phyloP scores from a whole-genome alignment of 2,797 vertebrate species.

The Dromococcyx pavoninus region DNA sequence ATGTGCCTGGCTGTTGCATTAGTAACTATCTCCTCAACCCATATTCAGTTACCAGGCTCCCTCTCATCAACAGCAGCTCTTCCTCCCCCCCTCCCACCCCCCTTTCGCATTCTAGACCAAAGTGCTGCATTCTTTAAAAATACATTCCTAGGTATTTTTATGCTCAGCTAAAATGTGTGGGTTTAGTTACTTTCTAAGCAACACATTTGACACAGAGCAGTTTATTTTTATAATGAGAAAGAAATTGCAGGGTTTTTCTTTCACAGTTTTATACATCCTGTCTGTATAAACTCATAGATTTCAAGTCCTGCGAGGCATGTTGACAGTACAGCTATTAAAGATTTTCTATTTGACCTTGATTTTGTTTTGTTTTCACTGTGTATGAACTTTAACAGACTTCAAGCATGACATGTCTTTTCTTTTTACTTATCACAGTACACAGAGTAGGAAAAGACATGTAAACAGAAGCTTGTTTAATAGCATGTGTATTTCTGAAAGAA shows the following conservation, averaged over 20 bases:
- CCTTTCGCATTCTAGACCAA: background rate
- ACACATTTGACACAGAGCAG: background rate
- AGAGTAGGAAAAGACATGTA: background rate
- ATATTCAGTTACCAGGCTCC: constrained; percentile 48
- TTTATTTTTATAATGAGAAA: constrained; percentile 31
- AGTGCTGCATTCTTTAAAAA: background rate
- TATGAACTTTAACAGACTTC: constrained; percentile 53
- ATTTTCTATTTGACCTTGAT: constrained; percentile 62
- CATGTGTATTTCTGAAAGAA: background rate
- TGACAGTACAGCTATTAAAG: constrained; percentile 24
- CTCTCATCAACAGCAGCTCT: constrained; percentile 33
- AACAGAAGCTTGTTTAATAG: constrained; percentile 24
- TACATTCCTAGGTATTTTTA: background rate
- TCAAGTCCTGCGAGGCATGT: background rate
- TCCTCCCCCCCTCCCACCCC: no score
- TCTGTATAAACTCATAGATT: constrained; percentile 17
- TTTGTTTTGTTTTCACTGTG: constrained; percentile 41
- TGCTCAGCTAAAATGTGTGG: background rate
- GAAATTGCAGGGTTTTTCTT: background rate
- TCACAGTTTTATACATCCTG: constrained; percentile 3
- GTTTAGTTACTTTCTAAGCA: background rate
- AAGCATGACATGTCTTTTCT: constrained; percentile 26
- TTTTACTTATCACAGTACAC: background rate
- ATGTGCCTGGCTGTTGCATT: constrained; percentile 20
- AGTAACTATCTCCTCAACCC: constrained; percentile 50